Percentiles rank a stretch among this genome's conserved stretches.
Conservation (phyloP, 1,140 invertebrate species). For the Drosophila parvula region DNA sequence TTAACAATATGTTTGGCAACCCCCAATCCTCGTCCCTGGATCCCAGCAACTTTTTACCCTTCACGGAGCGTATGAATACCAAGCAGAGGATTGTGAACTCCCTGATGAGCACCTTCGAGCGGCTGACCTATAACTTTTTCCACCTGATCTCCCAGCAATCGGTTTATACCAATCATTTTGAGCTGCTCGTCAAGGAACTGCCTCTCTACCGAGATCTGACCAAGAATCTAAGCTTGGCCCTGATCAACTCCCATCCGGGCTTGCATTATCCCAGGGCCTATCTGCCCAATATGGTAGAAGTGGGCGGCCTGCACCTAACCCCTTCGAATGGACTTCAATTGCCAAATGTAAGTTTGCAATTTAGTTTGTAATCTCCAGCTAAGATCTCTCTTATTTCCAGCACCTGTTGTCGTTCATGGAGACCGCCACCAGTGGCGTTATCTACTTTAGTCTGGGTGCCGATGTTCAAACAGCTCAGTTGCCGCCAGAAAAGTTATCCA, state of each 20-base stretch:
- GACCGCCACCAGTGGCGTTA: slow-evolving; percentile 85
- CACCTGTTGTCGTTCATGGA: slow-evolving; percentile 85
- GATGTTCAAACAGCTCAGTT: slow-evolving; percentile 86
- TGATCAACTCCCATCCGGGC: slow-evolving; percentile 87
- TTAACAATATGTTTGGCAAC: slow-evolving; percentile 87
- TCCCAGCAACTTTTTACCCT: slow-evolving; percentile 86
- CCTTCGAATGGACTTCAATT: slow-evolving; percentile 28
- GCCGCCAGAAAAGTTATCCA: slow-evolving; percentile 85
- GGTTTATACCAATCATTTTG: slow-evolving; percentile 77
- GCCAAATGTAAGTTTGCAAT: slow-evolving; percentile 46
- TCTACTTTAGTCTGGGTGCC: slow-evolving; percentile 88
- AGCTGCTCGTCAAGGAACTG: slow-evolving; percentile 61
- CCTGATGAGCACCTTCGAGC: slow-evolving; percentile 78
- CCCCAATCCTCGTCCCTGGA: slow-evolving; percentile 87
- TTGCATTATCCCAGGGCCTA: slow-evolving; percentile 86
- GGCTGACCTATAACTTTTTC: slow-evolving; percentile 79
- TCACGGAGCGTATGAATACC: slow-evolving; percentile 86
- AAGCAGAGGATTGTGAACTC: slow-evolving; percentile 86
- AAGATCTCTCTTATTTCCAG: slow-evolving; percentile 10
- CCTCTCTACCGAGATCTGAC: slow-evolving; percentile 85
- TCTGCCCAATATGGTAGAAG: slow-evolving; percentile 86
- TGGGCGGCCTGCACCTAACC: slow-evolving; percentile 85
- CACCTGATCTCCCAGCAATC: slow-evolving; percentile 80
- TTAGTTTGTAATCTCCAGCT: too few species aligned
- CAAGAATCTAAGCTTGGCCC: slow-evolving; percentile 86